phyloP scores from a whole-genome alignment of 2,797 vertebrate species.

The Gobionotothen gibberifrons region DNA sequence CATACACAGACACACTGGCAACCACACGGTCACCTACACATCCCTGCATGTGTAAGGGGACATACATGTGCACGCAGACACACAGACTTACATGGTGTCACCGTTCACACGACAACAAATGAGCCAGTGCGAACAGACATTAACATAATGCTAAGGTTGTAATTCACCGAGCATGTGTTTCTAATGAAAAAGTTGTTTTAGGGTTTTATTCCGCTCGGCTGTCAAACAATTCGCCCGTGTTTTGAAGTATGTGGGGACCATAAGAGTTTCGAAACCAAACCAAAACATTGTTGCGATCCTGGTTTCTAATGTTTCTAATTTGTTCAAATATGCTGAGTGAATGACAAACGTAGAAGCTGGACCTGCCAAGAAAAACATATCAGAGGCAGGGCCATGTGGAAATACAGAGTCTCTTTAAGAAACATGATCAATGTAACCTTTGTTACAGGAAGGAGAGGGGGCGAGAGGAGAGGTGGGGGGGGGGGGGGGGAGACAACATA shows the following conservation, averaged over 20 bases:
- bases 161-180: slow-evolving; percentile 88
- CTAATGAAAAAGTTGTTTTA: slow-evolving; percentile 88
- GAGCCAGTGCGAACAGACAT: slow-evolving; percentile 78
- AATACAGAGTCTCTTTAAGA: slow-evolving; percentile 80
- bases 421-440: slow-evolving; percentile 81
- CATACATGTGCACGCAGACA: slow-evolving; percentile 5
- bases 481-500: slow-evolving; percentile 59
- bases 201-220: slow-evolving; percentile 80
- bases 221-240: slow-evolving; percentile 85
- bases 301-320: slow-evolving; percentile 87
- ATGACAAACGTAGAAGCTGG: slow-evolving; percentile 81
- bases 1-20: slow-evolving; percentile 34
- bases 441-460: slow-evolving; percentile 82
- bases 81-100: slow-evolving; percentile 27
- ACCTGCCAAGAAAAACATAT: slow-evolving; percentile 87
- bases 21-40: slow-evolving; percentile 29
- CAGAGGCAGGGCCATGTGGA: slow-evolving; percentile 72
- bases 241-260: slow-evolving; percentile 84
- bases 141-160: slow-evolving; percentile 81
- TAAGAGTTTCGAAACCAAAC: slow-evolving; percentile 82
- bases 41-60: slow-evolving; percentile 31
- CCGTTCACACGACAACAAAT: slow-evolving; percentile 74
- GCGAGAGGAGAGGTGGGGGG: slow-evolving; percentile 44
- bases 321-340: slow-evolving; percentile 83
- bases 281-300: slow-evolving; percentile 83